Conservation (phyloP, 1,140 invertebrate species). For the Heliconius melpomene region DNA sequence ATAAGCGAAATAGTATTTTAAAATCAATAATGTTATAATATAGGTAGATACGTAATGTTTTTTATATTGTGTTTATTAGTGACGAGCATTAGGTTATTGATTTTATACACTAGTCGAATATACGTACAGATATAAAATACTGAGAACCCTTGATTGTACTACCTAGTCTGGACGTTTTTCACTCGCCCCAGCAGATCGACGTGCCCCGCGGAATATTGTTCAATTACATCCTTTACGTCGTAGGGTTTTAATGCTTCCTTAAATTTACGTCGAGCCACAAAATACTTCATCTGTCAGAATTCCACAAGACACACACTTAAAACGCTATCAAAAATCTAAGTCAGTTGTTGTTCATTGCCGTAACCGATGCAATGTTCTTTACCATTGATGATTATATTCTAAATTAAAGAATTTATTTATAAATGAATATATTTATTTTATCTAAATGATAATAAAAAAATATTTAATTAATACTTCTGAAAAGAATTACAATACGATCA, state of each 20-base stretch:
- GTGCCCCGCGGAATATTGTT: constrained; percentile 97
- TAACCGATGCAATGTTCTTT: not conserved
- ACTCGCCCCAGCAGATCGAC: constrained; percentile 93
- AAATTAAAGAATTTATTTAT: not conserved
- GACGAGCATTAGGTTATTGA: constrained; percentile 21
- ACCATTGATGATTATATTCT: not conserved
- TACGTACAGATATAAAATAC: constrained; percentile 29
- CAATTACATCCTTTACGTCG: constrained; percentile 98
- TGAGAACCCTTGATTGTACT: constrained; percentile 50
- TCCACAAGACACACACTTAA: constrained; percentile 53
- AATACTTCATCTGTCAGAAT: constrained; percentile 92
- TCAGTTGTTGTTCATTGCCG: not conserved
- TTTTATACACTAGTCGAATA: constrained; percentile 31
- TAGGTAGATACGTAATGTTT: not conserved
- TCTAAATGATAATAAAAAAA: too few species aligned
- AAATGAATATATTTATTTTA: too few species aligned
- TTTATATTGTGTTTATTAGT: too few species aligned
- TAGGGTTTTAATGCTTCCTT: constrained; percentile 97
- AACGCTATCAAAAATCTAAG: constrained; percentile 1
- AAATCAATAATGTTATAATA: constrained; percentile 30
- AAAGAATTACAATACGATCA: not conserved
- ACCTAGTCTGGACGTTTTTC: constrained; percentile 95
- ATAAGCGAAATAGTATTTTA: constrained; percentile 29
- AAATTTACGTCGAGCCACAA: constrained; percentile 96
- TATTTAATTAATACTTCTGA: too few species aligned